Conservation (phyloP, 1,140 invertebrate genomes). For the Drosophila neocordata region DNA sequence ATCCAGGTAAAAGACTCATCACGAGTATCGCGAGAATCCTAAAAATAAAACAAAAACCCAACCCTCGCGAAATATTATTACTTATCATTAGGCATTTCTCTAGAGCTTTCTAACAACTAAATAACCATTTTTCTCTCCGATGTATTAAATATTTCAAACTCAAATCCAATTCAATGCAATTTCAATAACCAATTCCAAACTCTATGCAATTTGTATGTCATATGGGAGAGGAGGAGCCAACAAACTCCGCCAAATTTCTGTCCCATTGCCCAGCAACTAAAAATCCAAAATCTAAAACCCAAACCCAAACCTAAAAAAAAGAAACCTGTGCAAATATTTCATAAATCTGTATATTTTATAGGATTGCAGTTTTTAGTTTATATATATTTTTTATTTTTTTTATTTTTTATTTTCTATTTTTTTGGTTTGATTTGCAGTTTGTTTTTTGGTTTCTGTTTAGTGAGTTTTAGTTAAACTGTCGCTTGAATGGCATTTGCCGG, state of each 20-base stretch:
- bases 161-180: slow-evolving; percentile 76
- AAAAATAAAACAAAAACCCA: not conserved
- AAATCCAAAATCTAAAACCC: slow-evolving; percentile 3
- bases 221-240: not conserved
- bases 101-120: not conserved
- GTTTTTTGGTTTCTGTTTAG: slow-evolving; percentile 23
- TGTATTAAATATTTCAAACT: slow-evolving; percentile 78
- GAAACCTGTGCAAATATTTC: slow-evolving; percentile 56
- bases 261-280: not conserved
- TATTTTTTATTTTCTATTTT: not conserved
- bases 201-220: slow-evolving; percentile 71
- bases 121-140: slow-evolving; percentile 22
- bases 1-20: slow-evolving; percentile 1
- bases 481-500: slow-evolving; percentile 9
- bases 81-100: not conserved
- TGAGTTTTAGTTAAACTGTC: slow-evolving; percentile 35
- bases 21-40: not conserved
- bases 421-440: slow-evolving; percentile 9
- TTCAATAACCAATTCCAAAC: slow-evolving; percentile 74
- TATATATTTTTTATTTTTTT: not conserved
- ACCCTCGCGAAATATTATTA: not conserved
- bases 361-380: slow-evolving; percentile 28
- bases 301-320: not conserved
- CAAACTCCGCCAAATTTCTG: not conserved
- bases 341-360: slow-evolving; percentile 56